Conservation (phyloP, 2,797 vertebrate genomes). For the Tiaroga cobitis region DNA sequence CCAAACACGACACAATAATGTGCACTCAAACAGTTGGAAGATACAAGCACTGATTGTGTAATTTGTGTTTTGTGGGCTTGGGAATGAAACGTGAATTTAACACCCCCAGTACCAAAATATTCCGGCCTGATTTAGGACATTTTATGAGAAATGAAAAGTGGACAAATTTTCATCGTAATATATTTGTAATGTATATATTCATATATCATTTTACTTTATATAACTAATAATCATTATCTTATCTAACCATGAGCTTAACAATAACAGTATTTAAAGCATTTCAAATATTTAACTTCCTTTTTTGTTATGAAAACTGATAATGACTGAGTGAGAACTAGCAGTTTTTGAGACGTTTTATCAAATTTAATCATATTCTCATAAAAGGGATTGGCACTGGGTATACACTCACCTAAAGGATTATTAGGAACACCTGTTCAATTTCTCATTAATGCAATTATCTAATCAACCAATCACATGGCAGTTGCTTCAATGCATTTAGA, state of each 20-base stretch:
- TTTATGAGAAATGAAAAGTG: not conserved
- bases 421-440: too few species aligned
- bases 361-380: not conserved
- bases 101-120: not conserved
- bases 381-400: too few species aligned
- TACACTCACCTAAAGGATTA: too few species aligned
- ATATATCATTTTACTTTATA: not conserved
- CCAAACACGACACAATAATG: not conserved
- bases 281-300: not conserved
- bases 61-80: not conserved
- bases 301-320: not conserved
- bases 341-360: not conserved
- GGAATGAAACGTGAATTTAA: not conserved
- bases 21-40: not conserved
- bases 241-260: not conserved
- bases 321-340: not conserved
- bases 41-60: not conserved
- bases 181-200: too few species aligned
- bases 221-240: not conserved
- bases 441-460: too few species aligned
- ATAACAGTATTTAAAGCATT: not conserved
- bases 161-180: too few species aligned
- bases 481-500: too few species aligned
- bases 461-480: too few species aligned
- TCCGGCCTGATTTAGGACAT: not conserved